A percentile compares a stretch with the other conserved stretches of the same genome.
Conservation (phyloP, 2,113 vertebrate genomes). For the Alces alces region DNA sequence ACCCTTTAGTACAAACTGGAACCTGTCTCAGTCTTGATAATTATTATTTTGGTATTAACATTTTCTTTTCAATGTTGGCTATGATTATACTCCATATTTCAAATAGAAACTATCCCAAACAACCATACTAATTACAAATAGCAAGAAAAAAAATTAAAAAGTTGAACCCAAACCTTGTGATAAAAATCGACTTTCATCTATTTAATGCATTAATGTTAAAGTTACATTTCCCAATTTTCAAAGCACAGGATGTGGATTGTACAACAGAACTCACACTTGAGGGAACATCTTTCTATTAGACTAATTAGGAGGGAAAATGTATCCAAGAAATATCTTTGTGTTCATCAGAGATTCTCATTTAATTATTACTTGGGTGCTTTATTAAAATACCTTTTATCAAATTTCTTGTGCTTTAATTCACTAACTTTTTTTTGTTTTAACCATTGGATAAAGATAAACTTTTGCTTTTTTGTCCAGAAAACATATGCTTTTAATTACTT, state of each 20-base stretch:
- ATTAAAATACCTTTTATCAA: background rate
- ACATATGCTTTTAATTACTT: background rate
- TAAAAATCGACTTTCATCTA: background rate
- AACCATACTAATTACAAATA: background rate
- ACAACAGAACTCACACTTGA: background rate
- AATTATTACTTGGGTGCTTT: background rate
- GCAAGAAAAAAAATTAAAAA: background rate
- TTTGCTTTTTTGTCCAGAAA: background rate
- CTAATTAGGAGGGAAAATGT: background rate
- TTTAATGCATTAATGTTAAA: background rate
- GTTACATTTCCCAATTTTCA: background rate
- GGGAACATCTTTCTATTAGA: background rate
- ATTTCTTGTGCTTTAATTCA: background rate
- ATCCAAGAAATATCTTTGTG: background rate
- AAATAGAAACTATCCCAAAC: slow-evolving; percentile 22
- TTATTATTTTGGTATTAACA: background rate
- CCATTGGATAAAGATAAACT: background rate
- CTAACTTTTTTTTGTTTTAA: background rate
- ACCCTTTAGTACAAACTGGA: background rate
- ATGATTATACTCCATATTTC: background rate
- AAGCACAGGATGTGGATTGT: background rate
- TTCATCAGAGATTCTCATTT: background rate
- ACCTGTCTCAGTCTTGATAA: background rate
- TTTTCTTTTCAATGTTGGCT: background rate
- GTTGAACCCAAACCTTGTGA: background rate